A percentile compares a stretch with the other conserved stretches of the same genome.
These are phyloP conservation scores for Bubo blakistoni DNA, from an alignment of 2,113 vertebrate species.

Conservation along the genomic window DNA sequence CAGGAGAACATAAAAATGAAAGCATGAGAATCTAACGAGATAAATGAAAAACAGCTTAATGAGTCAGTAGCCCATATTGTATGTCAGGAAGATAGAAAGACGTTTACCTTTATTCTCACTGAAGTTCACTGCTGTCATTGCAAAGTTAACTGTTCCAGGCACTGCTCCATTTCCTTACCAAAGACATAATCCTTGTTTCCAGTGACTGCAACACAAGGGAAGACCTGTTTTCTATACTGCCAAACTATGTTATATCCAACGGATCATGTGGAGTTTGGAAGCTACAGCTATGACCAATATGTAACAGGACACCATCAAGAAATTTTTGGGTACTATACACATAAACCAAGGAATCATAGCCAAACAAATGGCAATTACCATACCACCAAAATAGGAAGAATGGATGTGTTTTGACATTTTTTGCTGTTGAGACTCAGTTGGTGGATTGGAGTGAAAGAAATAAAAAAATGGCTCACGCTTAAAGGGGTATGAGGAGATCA, in stretches of 20 bases:
- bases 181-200: neutral
- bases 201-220: neutral
- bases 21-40: neutral
- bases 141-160: neutral
- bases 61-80: neutral
- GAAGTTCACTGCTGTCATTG: neutral
- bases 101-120: neutral
- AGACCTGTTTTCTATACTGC: neutral
- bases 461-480: rapidly evolving
- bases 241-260: neutral
- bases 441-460: neutral
- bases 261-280: neutral
- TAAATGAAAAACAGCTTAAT: neutral
- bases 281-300: neutral
- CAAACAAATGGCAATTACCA: neutral
- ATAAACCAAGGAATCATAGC: neutral
- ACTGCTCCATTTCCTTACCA: neutral
- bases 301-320: neutral
- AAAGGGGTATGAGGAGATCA: neutral
- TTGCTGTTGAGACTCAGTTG: neutral
- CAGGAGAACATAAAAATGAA: neutral
- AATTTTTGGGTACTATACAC: neutral
- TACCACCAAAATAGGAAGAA: neutral
- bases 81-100: neutral
- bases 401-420: neutral